Evolutionary conservation across 2,797 vertebrate species (phyloP), one percentile per base, ranked within the genome.

Genomic region (Serranus cabrilla): DNA sequence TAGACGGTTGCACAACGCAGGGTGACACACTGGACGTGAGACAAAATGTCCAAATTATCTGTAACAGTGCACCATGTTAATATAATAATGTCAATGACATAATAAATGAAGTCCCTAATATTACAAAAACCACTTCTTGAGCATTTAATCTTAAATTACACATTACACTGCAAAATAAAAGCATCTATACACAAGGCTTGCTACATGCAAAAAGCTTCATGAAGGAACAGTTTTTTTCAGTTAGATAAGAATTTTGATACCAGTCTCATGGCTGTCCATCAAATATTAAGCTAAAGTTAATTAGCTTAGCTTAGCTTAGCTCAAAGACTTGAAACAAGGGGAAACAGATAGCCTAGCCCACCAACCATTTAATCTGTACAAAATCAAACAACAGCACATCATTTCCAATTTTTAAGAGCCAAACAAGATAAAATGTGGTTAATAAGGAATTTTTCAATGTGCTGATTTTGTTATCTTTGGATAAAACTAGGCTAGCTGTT

Each of bases 1-100:
- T 18, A 21, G 66, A 25, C 12, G 2, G 20, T 65, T 68, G 31
- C 40, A 58, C 62, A 69, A 69, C 21, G 40, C 21, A 43, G 4
- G 0, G 5, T 63, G 74, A 75, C 50, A 23, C 62, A 64, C 37
- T 9, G 52, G 5, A 23, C 11, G 45, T 18, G 7, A 49, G 20
- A 56, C 16, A 25, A 66, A 42, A 54, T 39, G 54, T 69, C 18
- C n/a, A 57, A 59, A 69, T 56, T 1, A 34, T 39, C 8, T 14
- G 23, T 58, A 23, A 31, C 51, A 54, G 55, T n/a, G 31, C 7
- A 14, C 8, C 11, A 2, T 10, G 46, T 45, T 14, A 27, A 55
- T 37, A 20, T 10, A 27, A 34, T 5, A 31, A 55, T 55, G 6
- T 65, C 12, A 67, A 13, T 16, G 21, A 8, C 5, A n/a, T 43